Evolutionary conservation across 2,888 invertebrate genomes (phyloP).

Genomic region (Melinaea marsaeus): DNA sequence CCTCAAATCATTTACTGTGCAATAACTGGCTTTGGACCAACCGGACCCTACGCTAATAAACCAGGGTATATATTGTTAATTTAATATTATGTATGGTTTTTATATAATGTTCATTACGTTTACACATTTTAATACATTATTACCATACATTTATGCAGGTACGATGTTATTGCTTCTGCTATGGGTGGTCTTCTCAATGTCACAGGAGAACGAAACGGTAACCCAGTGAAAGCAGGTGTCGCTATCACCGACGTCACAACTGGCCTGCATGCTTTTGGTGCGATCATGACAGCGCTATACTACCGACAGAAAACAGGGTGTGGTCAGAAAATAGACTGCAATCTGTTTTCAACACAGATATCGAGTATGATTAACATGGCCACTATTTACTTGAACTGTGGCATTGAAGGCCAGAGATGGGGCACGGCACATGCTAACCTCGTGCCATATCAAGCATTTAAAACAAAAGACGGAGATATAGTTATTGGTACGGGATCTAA

Average conservation of each 20-base stretch:
- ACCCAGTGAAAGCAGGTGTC: slow-evolving; percentile 94
- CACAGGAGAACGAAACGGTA: slow-evolving; percentile 90
- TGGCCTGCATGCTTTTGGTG: slow-evolving; percentile 95
- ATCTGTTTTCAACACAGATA: slow-evolving; percentile 95
- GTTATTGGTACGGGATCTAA: slow-evolving; percentile 94
- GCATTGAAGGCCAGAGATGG: slow-evolving; percentile 85
- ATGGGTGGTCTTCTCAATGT: slow-evolving; percentile 93
- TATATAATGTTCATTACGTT: no score
- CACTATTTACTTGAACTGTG: slow-evolving; percentile 92
- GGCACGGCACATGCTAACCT: slow-evolving; percentile 97
- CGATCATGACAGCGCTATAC: slow-evolving; percentile 93
- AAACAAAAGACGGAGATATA: slow-evolving; percentile 88
- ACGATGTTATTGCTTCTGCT: slow-evolving; percentile 96
- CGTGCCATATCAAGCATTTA: slow-evolving; percentile 95
- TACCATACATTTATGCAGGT: slow-evolving; percentile 60
- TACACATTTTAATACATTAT: no score
- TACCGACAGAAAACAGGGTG: slow-evolving; percentile 85
- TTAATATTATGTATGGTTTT: no score
- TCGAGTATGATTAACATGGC: slow-evolving; percentile 92
- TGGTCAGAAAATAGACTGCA: slow-evolving; percentile 96
- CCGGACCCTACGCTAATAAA: slow-evolving; percentile 89
- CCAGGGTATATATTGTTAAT: slow-evolving; percentile 79
- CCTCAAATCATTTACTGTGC: slow-evolving; percentile 95
- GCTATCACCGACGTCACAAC: slow-evolving; percentile 96
- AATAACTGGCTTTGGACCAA: slow-evolving; percentile 92